Evolutionary conservation across 1,140 invertebrate genomes (phyloP).

Genomic region (Patella vulgata): DNA sequence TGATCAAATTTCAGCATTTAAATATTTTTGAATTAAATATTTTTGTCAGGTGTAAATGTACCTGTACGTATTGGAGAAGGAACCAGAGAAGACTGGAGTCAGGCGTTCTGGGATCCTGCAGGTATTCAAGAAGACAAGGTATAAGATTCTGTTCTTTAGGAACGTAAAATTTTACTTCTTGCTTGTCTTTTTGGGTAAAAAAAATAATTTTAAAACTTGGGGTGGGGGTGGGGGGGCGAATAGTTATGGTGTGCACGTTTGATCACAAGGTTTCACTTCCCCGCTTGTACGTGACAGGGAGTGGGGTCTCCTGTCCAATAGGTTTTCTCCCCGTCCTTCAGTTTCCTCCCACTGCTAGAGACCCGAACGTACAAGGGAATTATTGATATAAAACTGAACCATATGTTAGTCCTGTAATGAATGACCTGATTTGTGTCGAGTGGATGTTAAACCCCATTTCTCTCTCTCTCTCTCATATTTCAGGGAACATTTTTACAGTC

Average conservation of each 20-base stretch:
- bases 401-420: too few relatives aligned
- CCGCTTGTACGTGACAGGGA: too few relatives aligned
- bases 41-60: conserved; percentile 35
- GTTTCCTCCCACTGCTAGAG: too few relatives aligned
- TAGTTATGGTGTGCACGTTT: neutral
- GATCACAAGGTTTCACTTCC: too few relatives aligned
- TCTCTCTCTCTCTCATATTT: neutral
- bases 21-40: too few relatives aligned
- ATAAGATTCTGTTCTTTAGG: neutral
- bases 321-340: too few relatives aligned
- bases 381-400: too few relatives aligned
- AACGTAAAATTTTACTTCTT: neutral
- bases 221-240: neutral
- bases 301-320: too few relatives aligned
- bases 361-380: too few relatives aligned
- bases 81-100: conserved; percentile 33
- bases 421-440: too few relatives aligned
- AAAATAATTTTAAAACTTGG: neutral
- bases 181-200: neutral
- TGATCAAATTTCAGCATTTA: too few relatives aligned
- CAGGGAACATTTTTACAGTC: conserved; percentile 51
- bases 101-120: conserved; percentile 49
- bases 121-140: conserved; percentile 52
- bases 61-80: conserved; percentile 24
- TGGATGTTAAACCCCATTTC: too few relatives aligned